Evolutionary conservation across 2,888 invertebrate species (phyloP).

Genomic region (Calliopum simillimum): DNA sequence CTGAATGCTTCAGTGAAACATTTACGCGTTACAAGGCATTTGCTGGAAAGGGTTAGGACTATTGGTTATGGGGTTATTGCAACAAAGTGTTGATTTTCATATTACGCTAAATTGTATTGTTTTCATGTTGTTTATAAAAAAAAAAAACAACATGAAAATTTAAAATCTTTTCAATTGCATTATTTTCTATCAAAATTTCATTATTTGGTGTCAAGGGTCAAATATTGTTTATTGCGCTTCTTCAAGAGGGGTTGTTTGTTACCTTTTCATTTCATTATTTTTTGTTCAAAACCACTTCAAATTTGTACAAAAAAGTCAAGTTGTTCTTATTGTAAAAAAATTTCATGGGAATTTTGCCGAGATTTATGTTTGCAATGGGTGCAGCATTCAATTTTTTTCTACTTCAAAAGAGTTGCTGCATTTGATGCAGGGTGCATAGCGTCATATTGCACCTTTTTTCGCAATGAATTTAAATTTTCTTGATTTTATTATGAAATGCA

Average conservation of each 20-base stretch:
- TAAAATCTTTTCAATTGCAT: not conserved
- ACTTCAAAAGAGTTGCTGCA: not conserved
- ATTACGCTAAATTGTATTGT: slow-evolving; percentile 34
- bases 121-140: slow-evolving; percentile 12
- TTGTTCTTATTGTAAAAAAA: slow-evolving; percentile 9
- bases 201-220: not conserved
- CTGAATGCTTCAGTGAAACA: slow-evolving; percentile 52
- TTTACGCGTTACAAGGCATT: not conserved
- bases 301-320: slow-evolving; percentile 12
- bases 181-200: not conserved
- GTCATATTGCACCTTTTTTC: not conserved
- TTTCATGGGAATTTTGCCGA: slow-evolving; percentile 24
- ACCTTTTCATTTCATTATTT: not conserved
- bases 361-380: slow-evolving; percentile 5
- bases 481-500: slow-evolving; percentile 4
- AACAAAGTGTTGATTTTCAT: slow-evolving; percentile 35
- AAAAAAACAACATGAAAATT: too few relatives aligned
- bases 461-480: not conserved
- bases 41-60: slow-evolving; percentile 21
- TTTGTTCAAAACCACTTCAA: slow-evolving; percentile 16
- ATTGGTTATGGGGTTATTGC: not conserved
- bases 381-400: slow-evolving; percentile 13
- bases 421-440: slow-evolving; percentile 24
- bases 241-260: slow-evolving; percentile 2
- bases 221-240: not conserved